Evolutionary conservation across 2,113 vertebrate genomes (phyloP), one percentile per base, ranked within the genome.

Genomic region (Mastomys natalensis): DNA sequence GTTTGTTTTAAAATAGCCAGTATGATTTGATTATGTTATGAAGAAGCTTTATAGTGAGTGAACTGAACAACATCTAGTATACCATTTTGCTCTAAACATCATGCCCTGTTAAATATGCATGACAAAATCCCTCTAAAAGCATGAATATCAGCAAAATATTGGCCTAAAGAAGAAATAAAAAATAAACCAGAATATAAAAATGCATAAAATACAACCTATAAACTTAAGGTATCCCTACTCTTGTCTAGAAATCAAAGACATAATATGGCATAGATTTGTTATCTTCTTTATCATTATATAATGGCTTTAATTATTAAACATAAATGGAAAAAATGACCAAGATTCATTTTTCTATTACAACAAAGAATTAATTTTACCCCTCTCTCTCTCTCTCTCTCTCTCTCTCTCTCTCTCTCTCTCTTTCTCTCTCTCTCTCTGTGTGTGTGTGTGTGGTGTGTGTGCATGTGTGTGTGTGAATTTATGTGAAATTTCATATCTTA

Each of bases 401-500:
- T 48, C 45, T 48, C 45, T 48, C 45, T 48, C 48, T 51, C 6
- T 51, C 7, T 51, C 48, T 51, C 48, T 51, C 48, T 51, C 48
- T 51, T 1, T 51, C 48, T 51, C 48, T 51, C 48, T 51, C 48
- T 51, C 48, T 51, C 7, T 51, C 48, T 51, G 7, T 48, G 4
- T 48, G 4, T 48, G 4, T 48, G 4, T 48, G 4, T 48, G 45
- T 48, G n/a, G n/a, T 48, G 4, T 48, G 48, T 48, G 48, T 48
- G 48, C 9, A 8, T 48, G 48, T 48, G 48, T 48, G 48, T 48
- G 48, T 48, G 48, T 48, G 48, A 48, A 48, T 48, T 48, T 48
- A 48, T 48, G 48, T 48, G 48, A 87, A 81, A 68, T 43, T 51
- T 66, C 4, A 87, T 96, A 88, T 8, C 24, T 86, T 91, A 82